phyloP scores from a whole-genome alignment of 1,140 invertebrate genomes.

The Stegodyphus mimosarum region DNA sequence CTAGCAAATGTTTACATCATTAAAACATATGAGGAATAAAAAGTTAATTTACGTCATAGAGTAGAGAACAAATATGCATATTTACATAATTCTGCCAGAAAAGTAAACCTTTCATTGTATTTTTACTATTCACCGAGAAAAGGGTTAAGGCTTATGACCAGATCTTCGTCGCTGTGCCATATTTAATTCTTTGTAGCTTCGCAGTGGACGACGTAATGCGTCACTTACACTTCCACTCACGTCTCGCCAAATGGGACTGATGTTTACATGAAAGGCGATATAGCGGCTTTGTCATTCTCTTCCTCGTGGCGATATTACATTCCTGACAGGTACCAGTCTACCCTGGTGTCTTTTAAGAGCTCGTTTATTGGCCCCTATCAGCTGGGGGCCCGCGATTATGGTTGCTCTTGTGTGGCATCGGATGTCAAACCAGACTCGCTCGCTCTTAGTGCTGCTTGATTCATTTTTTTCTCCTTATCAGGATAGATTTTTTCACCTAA shows the following conservation, averaged over 20 bases:
- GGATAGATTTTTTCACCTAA: neutral
- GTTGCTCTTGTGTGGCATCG: slow-evolving; percentile 35
- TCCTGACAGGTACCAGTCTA: slow-evolving; percentile 43
- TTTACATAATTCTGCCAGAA: no score
- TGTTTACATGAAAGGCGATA: slow-evolving; percentile 11
- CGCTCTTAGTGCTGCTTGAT: neutral
- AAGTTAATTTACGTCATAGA: no score
- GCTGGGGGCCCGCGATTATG: slow-evolving; percentile 24
- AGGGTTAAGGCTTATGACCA: no score
- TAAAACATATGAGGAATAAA: no score
- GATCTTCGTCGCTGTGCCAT: no score
- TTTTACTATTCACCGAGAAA: no score
- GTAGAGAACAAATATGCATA: no score
- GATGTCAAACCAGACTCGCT: slow-evolving; percentile 19
- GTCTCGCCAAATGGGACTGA: neutral
- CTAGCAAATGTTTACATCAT: no score
- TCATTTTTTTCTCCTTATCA: neutral
- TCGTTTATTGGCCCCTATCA: slow-evolving; percentile 54
- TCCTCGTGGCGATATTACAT: slow-evolving; percentile 46
- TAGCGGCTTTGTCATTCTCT: neutral
- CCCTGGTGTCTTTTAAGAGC: slow-evolving; percentile 46
- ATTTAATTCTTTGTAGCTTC: neutral
- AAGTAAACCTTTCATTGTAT: no score
- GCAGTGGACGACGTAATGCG: no score
- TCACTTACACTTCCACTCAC: slow-evolving; percentile 27